Conservation (phyloP, 2,888 invertebrate genomes). For the Phaedon cochleariae region DNA sequence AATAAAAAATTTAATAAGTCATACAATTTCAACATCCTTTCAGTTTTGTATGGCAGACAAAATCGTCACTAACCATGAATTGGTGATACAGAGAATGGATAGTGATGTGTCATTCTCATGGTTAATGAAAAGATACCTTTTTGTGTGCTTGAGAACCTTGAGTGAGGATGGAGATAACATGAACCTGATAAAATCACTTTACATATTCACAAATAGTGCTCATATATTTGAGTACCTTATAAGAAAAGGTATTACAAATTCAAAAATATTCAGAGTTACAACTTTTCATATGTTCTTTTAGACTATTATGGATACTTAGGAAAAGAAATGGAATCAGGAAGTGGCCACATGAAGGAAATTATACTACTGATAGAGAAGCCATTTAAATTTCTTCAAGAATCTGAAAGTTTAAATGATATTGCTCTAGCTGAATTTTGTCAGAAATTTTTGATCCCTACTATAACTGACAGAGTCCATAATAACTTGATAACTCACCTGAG, state of each 20-base stretch:
- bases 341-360: slow-evolving; percentile 70
- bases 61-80: slow-evolving; percentile 57
- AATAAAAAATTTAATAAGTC: too few relatives aligned
- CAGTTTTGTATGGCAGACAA: slow-evolving; percentile 61
- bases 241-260: slow-evolving; percentile 63
- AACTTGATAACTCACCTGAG: slow-evolving; percentile 75
- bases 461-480: slow-evolving; percentile 74
- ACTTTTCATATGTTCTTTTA: slow-evolving; percentile 51
- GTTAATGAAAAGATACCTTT: slow-evolving; percentile 59
- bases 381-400: slow-evolving; percentile 66
- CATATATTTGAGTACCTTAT: slow-evolving; percentile 67
- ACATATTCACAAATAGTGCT: slow-evolving; percentile 71
- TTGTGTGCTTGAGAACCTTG: slow-evolving; percentile 54
- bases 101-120: slow-evolving; percentile 60
- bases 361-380: slow-evolving; percentile 82
- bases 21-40: too few relatives aligned
- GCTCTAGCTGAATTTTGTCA: slow-evolving; percentile 68
- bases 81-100: slow-evolving; percentile 43
- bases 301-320: slow-evolving; percentile 81
- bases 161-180: slow-evolving; percentile 62
- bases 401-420: slow-evolving; percentile 63
- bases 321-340: slow-evolving; percentile 68
- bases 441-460: slow-evolving; percentile 72
- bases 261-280: slow-evolving; percentile 14
- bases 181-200: slow-evolving; percentile 80